Percentiles rank a stretch among this genome's conserved stretches.
Evolutionary conservation across 2,113 vertebrate genomes (phyloP).

Genomic region (Larimichthys crocea): DNA sequence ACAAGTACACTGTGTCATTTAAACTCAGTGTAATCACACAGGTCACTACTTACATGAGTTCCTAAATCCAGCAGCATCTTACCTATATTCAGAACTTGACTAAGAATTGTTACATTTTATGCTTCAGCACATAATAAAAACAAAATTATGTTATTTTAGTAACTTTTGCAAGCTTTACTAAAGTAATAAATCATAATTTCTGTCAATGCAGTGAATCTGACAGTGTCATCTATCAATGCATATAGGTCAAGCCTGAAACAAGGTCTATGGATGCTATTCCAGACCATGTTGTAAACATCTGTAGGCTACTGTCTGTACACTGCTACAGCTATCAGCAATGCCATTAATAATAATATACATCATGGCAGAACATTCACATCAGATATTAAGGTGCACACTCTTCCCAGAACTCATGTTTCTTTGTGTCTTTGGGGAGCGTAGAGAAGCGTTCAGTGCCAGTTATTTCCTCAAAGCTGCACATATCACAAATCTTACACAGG

Average conservation of each 20-base stretch:
- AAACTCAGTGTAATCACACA: neutral
- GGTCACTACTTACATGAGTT: neutral
- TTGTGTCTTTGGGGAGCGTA: neutral
- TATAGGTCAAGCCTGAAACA: neutral
- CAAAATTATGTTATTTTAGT: neutral
- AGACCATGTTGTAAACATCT: neutral
- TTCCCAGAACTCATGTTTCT: neutral
- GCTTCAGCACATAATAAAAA: neutral
- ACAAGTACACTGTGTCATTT: slow-evolving; percentile 25
- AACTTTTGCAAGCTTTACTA: slow-evolving; percentile 11
- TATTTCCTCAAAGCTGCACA: neutral
- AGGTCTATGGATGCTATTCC: neutral
- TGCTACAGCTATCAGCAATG: neutral
- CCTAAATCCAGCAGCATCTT: neutral
- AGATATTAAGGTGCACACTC: neutral
- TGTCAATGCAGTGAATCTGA: slow-evolving; percentile 8
- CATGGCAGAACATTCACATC: neutral
- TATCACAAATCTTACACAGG: neutral
- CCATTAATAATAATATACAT: neutral
- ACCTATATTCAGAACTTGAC: neutral
- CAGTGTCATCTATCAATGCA: slow-evolving; percentile 23
- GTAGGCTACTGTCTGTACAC: neutral
- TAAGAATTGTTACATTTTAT: neutral
- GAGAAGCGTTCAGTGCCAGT: neutral
- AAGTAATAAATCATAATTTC: slow-evolving; percentile 13